These are phyloP conservation scores for Spermophilus dauricus DNA, from an alignment of 2,113 vertebrate species.

Conservation along the genomic window DNA sequence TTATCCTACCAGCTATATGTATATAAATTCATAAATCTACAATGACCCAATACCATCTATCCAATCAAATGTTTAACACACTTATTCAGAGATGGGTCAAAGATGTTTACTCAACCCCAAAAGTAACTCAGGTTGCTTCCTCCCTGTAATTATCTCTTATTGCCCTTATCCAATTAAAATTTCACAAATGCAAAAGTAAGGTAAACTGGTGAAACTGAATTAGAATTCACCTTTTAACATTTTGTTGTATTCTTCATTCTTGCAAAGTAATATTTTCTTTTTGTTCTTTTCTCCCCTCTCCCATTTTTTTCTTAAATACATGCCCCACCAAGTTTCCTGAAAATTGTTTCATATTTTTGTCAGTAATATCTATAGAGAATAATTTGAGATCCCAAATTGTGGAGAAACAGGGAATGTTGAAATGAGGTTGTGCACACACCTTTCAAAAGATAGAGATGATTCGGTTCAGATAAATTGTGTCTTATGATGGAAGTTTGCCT, in stretches of 20 bases:
- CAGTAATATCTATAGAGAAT: background rate
- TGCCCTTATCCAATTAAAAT: background rate
- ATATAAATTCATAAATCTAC: background rate
- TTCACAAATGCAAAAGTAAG: background rate
- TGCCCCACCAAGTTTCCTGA: background rate
- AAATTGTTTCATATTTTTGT: background rate
- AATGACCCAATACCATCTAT: background rate
- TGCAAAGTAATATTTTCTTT: background rate
- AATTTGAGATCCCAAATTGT: background rate
- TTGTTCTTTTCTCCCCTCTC: background rate
- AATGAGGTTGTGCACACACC: background rate
- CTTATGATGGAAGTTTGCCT: background rate
- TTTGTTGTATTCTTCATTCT: background rate
- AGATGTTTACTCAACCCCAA: background rate
- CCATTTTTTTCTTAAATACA: background rate
- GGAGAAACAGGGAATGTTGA: background rate
- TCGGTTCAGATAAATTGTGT: background rate
- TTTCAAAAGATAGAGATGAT: background rate
- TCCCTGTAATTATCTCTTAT: background rate
- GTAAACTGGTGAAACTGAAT: background rate
- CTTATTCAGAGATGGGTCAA: background rate
- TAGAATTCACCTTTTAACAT: slow-evolving; percentile 24
- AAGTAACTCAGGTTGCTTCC: background rate
- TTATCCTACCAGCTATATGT: background rate
- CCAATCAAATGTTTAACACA: background rate